Evolutionary conservation across 2,797 vertebrate genomes (phyloP), one percentile per base, ranked within the genome.

Genomic region (Tapera naevia): DNA sequence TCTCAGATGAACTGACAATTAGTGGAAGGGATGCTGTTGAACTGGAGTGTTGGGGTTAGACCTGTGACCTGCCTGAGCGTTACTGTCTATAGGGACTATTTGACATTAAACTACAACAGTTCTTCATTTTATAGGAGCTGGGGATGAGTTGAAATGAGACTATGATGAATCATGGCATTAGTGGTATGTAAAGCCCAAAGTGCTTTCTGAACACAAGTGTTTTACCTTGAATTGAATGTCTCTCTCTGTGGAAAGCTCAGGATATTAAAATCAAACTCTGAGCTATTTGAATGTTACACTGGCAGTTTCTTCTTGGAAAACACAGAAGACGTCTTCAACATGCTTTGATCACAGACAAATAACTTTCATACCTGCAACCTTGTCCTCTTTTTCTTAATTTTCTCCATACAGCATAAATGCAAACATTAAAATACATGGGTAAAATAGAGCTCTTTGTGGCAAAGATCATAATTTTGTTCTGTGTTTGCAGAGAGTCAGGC

Each of bases 291-390:
- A 76, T 84, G 93, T 89, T 88, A 67, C 27, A 21, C 50, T 86
- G 83, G 8, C 19, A 83, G 7, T 7, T 73, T 95, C 76, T 95
- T 94, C 64, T 51, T 76, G 41, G 39, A 93, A 92, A 87, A 75
- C 0, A 5, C 12, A 25, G 19, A 80, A 67, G 25, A 71, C 1
- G n/a, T 80, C 60, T 88, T 51, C 33, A 64, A 9, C 9, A 24
- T 46, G 18, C 80, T 80, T 23, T 64, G 24, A 76, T 81, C 58
- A 78, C 33, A 87, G 39, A 65, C 14, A 48, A 76, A 80, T 57
- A 66, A 13, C 28, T 85, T 67, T 86, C 11, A 57, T 57, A 74
- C 14, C 17, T 50, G 32, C 27, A 86, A 88, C 22, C 8, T 67
- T 51, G 61, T 48, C 32, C 12, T 60, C 33, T 50, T 88, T 78